Evolutionary conservation across 2,113 vertebrate genomes (phyloP).

Genomic region (Mus spicilegus): DNA sequence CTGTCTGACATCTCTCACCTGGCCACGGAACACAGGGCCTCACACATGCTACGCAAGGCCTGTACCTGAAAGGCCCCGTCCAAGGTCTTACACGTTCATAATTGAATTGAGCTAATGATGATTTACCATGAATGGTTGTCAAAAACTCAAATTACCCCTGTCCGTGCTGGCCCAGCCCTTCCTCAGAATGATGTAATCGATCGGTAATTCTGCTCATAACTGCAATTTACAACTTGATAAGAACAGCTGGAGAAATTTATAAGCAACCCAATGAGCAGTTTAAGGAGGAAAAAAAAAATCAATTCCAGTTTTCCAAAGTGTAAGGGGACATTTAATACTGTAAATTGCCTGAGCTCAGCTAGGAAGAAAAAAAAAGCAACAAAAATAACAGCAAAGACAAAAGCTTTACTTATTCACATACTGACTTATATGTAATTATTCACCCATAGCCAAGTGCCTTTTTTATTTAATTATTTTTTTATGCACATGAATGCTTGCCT

Average conservation of each 20-base stretch:
- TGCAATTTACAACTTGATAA: slow-evolving; percentile 73
- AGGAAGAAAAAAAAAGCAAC: neutral
- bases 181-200: slow-evolving; percentile 35
- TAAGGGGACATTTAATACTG: slow-evolving; percentile 71
- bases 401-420: neutral
- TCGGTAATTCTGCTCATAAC: slow-evolving; percentile 72
- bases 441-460: neutral
- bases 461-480: neutral
- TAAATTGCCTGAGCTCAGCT: slow-evolving; percentile 56
- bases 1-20: neutral
- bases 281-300: slow-evolving; percentile 61
- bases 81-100: neutral
- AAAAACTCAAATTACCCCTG: slow-evolving; percentile 8
- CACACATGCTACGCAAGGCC: neutral
- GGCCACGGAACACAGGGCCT: neutral
- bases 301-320: neutral
- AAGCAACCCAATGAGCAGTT: slow-evolving; percentile 54
- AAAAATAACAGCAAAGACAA: neutral
- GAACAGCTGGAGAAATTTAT: slow-evolving; percentile 54
- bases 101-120: slow-evolving; percentile 21
- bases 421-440: no score
- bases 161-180: neutral
- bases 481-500: neutral
- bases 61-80: neutral
- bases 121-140: slow-evolving; percentile 44